These are phyloP conservation scores for Ploceus nigricollis DNA, from an alignment of 2,113 vertebrate genomes.

Conservation along the genomic window DNA sequence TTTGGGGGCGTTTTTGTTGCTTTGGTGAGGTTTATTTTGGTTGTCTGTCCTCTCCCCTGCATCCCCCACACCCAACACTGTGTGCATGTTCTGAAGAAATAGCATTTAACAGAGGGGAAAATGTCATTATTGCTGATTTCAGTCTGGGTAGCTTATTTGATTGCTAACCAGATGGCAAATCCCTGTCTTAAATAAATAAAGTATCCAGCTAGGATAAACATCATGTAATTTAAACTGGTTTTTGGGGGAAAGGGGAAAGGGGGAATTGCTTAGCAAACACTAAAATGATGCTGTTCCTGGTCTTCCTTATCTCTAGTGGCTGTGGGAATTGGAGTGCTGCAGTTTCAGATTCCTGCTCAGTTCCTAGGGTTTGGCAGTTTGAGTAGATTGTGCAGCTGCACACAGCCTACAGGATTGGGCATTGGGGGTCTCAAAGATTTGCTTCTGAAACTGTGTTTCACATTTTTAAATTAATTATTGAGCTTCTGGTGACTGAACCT, in stretches of 20 bases:
- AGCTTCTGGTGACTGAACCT: neutral
- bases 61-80: too few species aligned
- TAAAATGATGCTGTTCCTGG: neutral
- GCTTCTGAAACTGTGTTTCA: neutral
- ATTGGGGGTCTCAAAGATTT: neutral
- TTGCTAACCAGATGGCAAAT: neutral
- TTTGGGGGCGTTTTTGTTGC: neutral
- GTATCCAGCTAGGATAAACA: neutral
- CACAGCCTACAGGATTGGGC: neutral
- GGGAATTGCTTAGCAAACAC: neutral
- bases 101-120: neutral
- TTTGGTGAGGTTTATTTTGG: neutral
- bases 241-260: neutral
- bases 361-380: neutral
- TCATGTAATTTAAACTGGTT: neutral
- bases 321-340: neutral
- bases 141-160: neutral
- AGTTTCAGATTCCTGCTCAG: neutral
- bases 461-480: neutral
- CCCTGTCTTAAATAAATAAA: neutral
- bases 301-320: neutral
- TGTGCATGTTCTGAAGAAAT: neutral
- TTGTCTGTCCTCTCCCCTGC: neutral
- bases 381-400: neutral
- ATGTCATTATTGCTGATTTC: neutral